Evolutionary conservation across 2,113 vertebrate species (phyloP), one percentile per base, ranked within the genome.

Genomic region (Octodon degus): DNA sequence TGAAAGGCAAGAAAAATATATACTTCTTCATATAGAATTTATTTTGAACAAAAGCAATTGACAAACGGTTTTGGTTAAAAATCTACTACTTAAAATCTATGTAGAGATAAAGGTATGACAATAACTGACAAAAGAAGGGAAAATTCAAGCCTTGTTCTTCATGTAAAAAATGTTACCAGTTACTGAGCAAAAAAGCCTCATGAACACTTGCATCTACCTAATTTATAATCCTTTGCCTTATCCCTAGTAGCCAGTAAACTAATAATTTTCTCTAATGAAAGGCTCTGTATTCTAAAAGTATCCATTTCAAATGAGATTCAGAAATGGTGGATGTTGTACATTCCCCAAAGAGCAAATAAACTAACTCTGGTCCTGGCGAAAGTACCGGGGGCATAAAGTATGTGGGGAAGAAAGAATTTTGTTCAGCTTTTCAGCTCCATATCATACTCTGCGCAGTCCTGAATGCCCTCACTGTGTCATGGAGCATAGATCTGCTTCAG

Each of bases 391-490:
- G 55, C 63, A 55, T 47, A 11, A 92, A 86, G 6, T 77, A 55
- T 77, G 32, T 24, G 13, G 12, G 24, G 19, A 25, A 27, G 19
- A 16, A 93, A 83, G 53, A 84, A 85, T 68, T 95, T 40, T 81
- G 72, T 47, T 92, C 86, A 92, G 84, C 43, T 90, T 95, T 80
- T 93, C 68, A 89, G 34, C 37, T 72, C 87, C 34, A 8, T 86
- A 92, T 95, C 96, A 93, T 67, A 30, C 55, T 87, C 58, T 93
- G 79, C 40, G 67, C 88, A 88, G 91, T 86, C 79, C 83, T 96
- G 82, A 97, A 96, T 96, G 93, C 58, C 47, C 92, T 90, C 32
- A 95, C 88, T 97, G 43, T 96, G 74, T 47, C 37, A 24, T 24
- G 7, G 13, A 14, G 79, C 58, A 43, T 93, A 95, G 67, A 86